Base-by-base conservation (phyloP, 2,888 invertebrate genomes). In the Drosophila rellima region DNA sequence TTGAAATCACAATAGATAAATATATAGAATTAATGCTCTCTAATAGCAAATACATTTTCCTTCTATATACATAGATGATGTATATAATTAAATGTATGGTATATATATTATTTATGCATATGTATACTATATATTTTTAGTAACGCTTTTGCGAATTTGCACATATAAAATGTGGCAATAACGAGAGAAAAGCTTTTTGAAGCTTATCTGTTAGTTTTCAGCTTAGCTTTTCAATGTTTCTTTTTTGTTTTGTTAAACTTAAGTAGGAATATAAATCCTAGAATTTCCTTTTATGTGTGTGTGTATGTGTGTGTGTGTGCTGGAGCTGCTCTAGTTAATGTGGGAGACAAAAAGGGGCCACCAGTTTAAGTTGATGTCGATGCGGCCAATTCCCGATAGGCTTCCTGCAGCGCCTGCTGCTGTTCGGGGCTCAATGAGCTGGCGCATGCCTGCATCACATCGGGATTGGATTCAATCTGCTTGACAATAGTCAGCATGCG, bases 401-500 rank as follows among this genome's bases (percentile, higher is more conserved):
- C 96, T 82, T 95, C 93, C 92, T 96, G 96, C 79, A 98, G 94
- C 44, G 97, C 97, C 87, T 96, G 95, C 92, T 97, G 96, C 92
- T 97, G 96, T 86, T 97, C 97, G 61, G 95, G 94, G 81, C 95
- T 94, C 80, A 98, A 94, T 79, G 95, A 95, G 91, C 94, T 94
- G 82, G 97, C 93, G 90, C 97, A 96, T n/a, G 95, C 95, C 91
- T 96, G 95, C 93, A 97, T 97, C 82, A 97, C 93, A 78, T 96
- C 95, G 39, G 94, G 94, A 92, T 96, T 97, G 74, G 94, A 94
- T 95, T 98, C 97, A 89, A 98, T 95, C 92, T 97, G 97, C 90
- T 96, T 94, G 57, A 98, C 95, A 82, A 99, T 97, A 80, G 95
- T 95, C 64, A 97, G 93, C 94, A 98, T 96, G 91, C 98, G 95